A percentile compares a stretch with the other conserved stretches of the same genome.
These are phyloP conservation scores for Teleopsis dalmanni DNA, from an alignment of 1,140 invertebrate genomes.

Conservation along the genomic window DNA sequence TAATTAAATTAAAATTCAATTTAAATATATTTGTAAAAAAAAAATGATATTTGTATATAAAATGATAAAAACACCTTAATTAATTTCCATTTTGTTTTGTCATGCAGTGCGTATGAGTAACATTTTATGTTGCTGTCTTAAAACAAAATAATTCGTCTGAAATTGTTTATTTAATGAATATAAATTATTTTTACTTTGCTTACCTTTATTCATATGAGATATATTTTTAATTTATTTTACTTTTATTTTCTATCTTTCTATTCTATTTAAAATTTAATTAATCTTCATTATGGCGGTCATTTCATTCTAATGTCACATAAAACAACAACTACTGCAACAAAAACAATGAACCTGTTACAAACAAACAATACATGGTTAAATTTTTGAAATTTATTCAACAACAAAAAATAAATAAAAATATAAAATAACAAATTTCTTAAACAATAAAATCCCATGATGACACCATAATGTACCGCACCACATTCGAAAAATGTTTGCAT, in stretches of 20 bases:
- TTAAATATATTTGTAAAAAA: no score
- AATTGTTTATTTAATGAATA: no score
- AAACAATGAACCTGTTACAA: background rate
- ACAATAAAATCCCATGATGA: background rate
- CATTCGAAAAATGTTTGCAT: no score
- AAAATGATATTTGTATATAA: no score
- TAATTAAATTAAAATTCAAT: no score
- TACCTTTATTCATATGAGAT: background rate
- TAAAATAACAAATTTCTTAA: background rate
- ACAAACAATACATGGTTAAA: background rate
- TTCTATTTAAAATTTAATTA: conserved; percentile 35
- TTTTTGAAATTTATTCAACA: no score
- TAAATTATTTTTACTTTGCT: no score
- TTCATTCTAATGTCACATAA: background rate
- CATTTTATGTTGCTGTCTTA: no score
- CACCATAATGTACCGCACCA: conserved; percentile 3
- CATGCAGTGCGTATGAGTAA: no score
- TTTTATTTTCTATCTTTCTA: conserved; percentile 9
- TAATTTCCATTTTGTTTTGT: no score
- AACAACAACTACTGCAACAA: conserved; percentile 1
- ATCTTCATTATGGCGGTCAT: conserved; percentile 18
- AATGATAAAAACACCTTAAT: no score
- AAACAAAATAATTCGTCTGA: no score
- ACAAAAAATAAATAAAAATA: background rate
- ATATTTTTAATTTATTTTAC: background rate